Percentiles rank a stretch among this genome's conserved stretches.
Evolutionary conservation across 2,113 vertebrate species (phyloP).

Genomic region (Elephas maximus): DNA sequence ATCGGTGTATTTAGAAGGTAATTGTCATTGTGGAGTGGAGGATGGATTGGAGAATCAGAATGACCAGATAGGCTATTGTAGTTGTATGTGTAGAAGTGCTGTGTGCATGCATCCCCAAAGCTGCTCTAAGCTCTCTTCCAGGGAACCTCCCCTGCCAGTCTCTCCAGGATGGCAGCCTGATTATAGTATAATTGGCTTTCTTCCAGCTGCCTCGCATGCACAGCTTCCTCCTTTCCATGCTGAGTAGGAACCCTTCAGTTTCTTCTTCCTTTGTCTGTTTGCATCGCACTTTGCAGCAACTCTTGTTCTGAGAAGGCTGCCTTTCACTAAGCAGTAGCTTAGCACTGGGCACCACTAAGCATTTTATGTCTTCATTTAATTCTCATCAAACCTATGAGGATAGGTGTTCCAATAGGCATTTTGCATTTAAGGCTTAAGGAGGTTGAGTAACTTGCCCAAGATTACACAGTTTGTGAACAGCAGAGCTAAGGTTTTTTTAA

Average conservation of each 20-base stretch:
- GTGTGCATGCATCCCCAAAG: background rate
- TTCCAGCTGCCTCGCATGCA: slow-evolving; percentile 42
- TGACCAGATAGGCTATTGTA: background rate
- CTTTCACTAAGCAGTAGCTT: background rate
- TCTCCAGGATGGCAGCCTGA: slow-evolving; percentile 59
- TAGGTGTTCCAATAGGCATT: background rate
- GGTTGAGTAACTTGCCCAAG: background rate
- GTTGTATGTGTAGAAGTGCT: background rate
- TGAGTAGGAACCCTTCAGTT: slow-evolving; percentile 6
- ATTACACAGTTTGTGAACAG: background rate
- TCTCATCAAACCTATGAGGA: background rate
- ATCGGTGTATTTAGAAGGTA: background rate
- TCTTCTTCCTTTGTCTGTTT: slow-evolving; percentile 59
- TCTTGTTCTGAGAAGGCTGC: slow-evolving; percentile 35
- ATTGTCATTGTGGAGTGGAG: background rate
- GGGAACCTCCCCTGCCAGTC: slow-evolving; percentile 37
- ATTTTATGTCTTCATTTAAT: slow-evolving; percentile 21
- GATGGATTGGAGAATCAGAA: background rate
- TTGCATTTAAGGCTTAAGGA: slow-evolving; percentile 48
- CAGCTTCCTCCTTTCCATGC: slow-evolving; percentile 34
- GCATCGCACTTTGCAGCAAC: background rate
- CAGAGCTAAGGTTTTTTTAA: slow-evolving; percentile 28
- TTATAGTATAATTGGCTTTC: slow-evolving; percentile 44
- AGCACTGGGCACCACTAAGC: background rate
- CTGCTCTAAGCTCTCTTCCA: slow-evolving; percentile 39